Evolutionary conservation across 2,797 vertebrate species (phyloP), one percentile per base, ranked within the genome.

Genomic region (Halcyon leucocephala): DNA sequence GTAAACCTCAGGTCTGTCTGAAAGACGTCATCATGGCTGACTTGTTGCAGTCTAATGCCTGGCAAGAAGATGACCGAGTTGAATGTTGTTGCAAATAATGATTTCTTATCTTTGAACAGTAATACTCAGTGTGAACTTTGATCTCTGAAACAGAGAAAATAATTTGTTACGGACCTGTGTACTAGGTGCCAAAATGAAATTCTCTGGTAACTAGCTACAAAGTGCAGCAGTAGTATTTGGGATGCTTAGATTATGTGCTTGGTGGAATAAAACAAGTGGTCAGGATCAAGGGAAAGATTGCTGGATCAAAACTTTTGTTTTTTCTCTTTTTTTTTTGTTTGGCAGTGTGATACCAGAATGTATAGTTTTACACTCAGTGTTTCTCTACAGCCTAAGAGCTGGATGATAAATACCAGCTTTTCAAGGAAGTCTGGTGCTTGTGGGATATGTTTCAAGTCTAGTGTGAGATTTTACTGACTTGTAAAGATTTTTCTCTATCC

Each of bases 1-100:
- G 33, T 24, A 57, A 60, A 31, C 35, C 46, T 89, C 10, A 6
- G 11, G 17, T 74, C 33, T 44, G 16, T 54, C 46, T 72, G 70
- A 20, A 29, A 26, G 18, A 7, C 1, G 1, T 46, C 42, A 7
- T 69, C 24, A 1, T 1, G 18, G 24, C 61, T 82, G 41, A 25
- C 14, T n/a, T 44, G 18, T n/a, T 61, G 29, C 31, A 42, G 41
- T 73, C 35, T 33, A 15, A n/a, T 52, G 33, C 12, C 12, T 82
- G 16, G 21, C 17, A 29, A 72, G 20, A 66, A 83, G 28, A 15
- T 1, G 10, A 21, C 6, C 4, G 28, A 79, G 44, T 41, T 86
- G 35, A 61, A 60, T 0, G 3, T 67, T 14, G 19, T 51, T 64
- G 44, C 49, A 70, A 60, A 39, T 64, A 5, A 25, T 16, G 7